Base-by-base conservation (phyloP, 2,113 vertebrate genomes). In the Istiophorus platypterus region DNA sequence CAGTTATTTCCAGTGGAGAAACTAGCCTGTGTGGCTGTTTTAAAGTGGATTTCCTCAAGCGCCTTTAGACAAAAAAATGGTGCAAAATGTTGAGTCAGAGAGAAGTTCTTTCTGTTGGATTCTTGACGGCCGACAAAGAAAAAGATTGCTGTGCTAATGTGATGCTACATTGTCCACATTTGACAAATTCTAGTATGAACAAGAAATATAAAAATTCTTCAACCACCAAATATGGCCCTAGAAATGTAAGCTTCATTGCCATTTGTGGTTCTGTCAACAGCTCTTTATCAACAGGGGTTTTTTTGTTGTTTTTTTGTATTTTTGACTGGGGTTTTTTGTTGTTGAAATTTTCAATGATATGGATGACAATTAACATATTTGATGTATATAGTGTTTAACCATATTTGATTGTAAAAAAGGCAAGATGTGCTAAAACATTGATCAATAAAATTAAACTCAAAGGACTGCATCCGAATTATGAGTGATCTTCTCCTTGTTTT, bases 141-240 rank as follows among this genome's bases (percentile, higher is more conserved):
- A 73, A 13, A 56, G 10, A 56, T 14, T 26, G 13, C 8, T n/a
- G 27, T 52, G 37, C 17, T 18, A 27, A 10, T 6, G n/a, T 39
- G 41, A 86, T 64, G 57, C 47, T 14, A 57, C 29, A 58, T 41
- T 22, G 5, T 66, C 20, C 10, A 18, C 63, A 54, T 74, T 51
- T 12, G 8, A 26, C 52, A 42, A 64, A 26, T 29, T 8, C 41
- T 24, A 37, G 26, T 47, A 26, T 42, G 42, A 22, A 52, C 24
- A 31, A 13, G 20, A 61, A 41, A 76, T 22, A 11, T 68, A 4
- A 54, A 31, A 52, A 52, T 8, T 34, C 22, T 66, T 1, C 24
- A 45, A 27, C 22, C n/a, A 29, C 47, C 24, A n/a, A 15, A 42
- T 24, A 24, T 18, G 29, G 39, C 27, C 12, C 10, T 9, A 37